A percentile compares a stretch with the other conserved stretches of the same genome.
These are phyloP conservation scores for Branchinecta sandiegonensis DNA, from an alignment of 2,888 invertebrate genomes.

Conservation along the genomic window DNA sequence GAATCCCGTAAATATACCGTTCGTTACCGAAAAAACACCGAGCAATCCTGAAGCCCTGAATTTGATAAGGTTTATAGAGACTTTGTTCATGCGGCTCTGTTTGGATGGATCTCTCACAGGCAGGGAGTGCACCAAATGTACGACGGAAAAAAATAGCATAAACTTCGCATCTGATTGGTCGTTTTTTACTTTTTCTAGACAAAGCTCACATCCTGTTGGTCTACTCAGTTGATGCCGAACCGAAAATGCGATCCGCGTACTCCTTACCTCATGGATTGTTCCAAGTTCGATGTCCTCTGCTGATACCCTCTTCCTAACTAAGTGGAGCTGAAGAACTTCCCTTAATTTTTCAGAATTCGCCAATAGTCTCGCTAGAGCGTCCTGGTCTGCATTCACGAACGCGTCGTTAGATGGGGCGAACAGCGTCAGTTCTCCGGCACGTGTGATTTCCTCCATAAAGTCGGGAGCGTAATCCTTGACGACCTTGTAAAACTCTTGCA, in stretches of 20 bases:
- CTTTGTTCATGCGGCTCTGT: no score
- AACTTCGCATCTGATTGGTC: no score
- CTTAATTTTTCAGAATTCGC: slow-evolving; percentile 52
- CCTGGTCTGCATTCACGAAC: slow-evolving; percentile 51
- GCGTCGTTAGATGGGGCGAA: slow-evolving; percentile 83
- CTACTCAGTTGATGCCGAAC: no score
- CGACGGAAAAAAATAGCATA: no score
- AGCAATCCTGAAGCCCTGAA: no score
- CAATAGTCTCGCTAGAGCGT: slow-evolving; percentile 44
- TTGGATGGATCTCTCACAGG: no score
- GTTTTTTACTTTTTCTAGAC: no score
- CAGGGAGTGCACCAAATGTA: no score
- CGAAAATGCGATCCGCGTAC: not conserved
- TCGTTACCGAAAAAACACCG: no score
- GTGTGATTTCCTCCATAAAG: slow-evolving; percentile 53
- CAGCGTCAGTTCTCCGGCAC: slow-evolving; percentile 58
- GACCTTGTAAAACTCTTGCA: slow-evolving; percentile 66
- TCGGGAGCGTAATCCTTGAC: slow-evolving; percentile 57
- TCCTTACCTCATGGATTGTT: slow-evolving; percentile 51
- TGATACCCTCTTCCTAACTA: slow-evolving; percentile 58
- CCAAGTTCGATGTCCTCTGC: slow-evolving; percentile 54
- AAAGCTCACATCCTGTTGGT: no score
- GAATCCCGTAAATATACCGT: no score
- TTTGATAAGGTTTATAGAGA: no score
- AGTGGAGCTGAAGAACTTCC: slow-evolving; percentile 65